phyloP scores from a whole-genome alignment of 2,797 vertebrate species.

The Sebastes trivittatus region DNA sequence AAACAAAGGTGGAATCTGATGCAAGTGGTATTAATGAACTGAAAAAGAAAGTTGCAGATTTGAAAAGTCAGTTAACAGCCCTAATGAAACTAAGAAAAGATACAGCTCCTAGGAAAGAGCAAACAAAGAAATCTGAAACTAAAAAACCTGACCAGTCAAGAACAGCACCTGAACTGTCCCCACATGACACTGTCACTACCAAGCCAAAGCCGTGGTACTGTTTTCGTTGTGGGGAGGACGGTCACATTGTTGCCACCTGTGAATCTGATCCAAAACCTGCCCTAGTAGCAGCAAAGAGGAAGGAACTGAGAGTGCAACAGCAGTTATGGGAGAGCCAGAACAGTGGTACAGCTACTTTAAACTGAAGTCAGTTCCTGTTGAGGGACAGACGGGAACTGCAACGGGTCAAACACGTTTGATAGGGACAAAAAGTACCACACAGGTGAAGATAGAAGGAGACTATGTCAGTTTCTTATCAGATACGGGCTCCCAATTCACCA shows the following conservation, averaged over 20 bases:
- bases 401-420: not conserved
- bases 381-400: conserved; percentile 19
- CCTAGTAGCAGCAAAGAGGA: not conserved
- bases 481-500: not conserved
- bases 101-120: no score
- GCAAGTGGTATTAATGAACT: not conserved
- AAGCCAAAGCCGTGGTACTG: not conserved
- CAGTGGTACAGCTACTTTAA: not conserved
- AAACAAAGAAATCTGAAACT: no score
- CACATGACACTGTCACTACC: not conserved
- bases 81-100: not conserved
- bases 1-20: not conserved
- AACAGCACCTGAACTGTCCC: not conserved
- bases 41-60: not conserved
- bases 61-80: not conserved
- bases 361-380: not conserved
- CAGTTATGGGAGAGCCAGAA: not conserved
- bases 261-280: not conserved
- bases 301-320: not conserved
- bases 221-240: not conserved
- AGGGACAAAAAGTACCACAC: not conserved
- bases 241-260: not conserved
- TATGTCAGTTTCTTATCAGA: not conserved
- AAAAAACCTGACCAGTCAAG: not conserved
- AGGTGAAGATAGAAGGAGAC: not conserved